phyloP scores from a whole-genome alignment of 2,113 vertebrate species.

The Prionailurus viverrinus region DNA sequence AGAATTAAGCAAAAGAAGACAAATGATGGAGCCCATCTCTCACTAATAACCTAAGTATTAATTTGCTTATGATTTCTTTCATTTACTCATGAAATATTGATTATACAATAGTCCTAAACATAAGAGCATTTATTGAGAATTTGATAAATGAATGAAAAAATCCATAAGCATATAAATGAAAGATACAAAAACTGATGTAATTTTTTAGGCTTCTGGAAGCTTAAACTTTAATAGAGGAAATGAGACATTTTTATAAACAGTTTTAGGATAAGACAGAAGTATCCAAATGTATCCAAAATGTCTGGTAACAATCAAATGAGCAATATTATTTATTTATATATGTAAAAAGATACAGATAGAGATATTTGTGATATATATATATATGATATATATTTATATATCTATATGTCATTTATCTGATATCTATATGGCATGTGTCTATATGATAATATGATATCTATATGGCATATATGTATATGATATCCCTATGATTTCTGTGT shows the following conservation, averaged over 20 bases:
- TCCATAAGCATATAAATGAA: background rate
- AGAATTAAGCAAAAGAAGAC: background rate
- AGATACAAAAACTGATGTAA: background rate
- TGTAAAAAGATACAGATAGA: background rate
- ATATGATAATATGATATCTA: background rate
- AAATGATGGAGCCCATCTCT: background rate
- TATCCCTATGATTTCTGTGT: background rate
- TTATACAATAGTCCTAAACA: background rate
- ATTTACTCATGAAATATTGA: background rate
- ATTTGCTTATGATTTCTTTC: background rate
- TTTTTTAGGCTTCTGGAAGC: background rate
- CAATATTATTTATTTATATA: background rate
- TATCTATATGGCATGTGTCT: background rate
- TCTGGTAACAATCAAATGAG: background rate
- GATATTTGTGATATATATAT: background rate
- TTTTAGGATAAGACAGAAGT: background rate
- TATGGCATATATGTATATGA: background rate
- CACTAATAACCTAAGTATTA: background rate
- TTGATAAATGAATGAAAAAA: background rate
- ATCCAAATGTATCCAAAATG: background rate
- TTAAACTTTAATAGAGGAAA: background rate
- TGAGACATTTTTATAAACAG: background rate
- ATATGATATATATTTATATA: background rate
- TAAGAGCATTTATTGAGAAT: background rate
- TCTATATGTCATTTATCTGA: background rate